phyloP scores from a whole-genome alignment of 1,140 invertebrate species.

The Scaptomyza graminum region DNA sequence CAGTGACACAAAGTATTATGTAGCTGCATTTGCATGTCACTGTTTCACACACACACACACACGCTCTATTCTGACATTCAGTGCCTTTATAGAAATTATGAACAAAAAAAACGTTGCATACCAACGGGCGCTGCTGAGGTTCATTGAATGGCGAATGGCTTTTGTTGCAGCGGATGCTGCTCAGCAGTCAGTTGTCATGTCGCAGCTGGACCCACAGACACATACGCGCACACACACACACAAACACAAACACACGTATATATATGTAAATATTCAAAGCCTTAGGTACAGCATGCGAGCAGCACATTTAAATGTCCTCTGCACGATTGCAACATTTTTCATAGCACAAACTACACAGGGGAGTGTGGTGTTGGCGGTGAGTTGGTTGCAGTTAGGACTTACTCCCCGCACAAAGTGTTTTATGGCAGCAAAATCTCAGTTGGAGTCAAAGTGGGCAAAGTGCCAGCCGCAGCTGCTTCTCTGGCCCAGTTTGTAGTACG shows the following conservation, averaged over 20 bases:
- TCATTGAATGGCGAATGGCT: constrained; percentile 48
- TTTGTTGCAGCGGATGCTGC: constrained; percentile 28
- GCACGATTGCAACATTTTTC: constrained; percentile 74
- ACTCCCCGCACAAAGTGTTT: constrained; percentile 58
- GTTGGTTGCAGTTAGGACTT: not conserved
- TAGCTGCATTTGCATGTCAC: constrained; percentile 58
- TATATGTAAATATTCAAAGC: constrained; percentile 1
- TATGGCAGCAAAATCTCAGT: constrained; percentile 71
- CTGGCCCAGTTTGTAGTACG: constrained; percentile 57
- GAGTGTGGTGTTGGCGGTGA: not conserved
- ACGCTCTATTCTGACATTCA: constrained; percentile 2
- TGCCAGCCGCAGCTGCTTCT: constrained; percentile 52
- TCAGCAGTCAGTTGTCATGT: constrained; percentile 58
- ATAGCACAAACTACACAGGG: constrained; percentile 58
- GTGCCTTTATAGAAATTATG: constrained; percentile 61
- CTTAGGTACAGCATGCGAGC: constrained; percentile 38
- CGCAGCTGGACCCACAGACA: constrained; percentile 50
- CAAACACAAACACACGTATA: not conserved
- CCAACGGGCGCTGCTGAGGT: constrained; percentile 38
- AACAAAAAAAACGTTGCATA: constrained; percentile 62
- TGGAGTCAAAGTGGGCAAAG: constrained; percentile 61
- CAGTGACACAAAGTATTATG: constrained; percentile 77
- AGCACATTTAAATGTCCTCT: constrained; percentile 67
- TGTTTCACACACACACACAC: constrained; percentile 27
- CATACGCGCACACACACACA: constrained; percentile 3